A percentile compares a stretch with the other conserved stretches of the same genome.
These are phyloP conservation scores for Oceanodroma tethys DNA, from an alignment of 2,113 vertebrate genomes.

Conservation along the genomic window DNA sequence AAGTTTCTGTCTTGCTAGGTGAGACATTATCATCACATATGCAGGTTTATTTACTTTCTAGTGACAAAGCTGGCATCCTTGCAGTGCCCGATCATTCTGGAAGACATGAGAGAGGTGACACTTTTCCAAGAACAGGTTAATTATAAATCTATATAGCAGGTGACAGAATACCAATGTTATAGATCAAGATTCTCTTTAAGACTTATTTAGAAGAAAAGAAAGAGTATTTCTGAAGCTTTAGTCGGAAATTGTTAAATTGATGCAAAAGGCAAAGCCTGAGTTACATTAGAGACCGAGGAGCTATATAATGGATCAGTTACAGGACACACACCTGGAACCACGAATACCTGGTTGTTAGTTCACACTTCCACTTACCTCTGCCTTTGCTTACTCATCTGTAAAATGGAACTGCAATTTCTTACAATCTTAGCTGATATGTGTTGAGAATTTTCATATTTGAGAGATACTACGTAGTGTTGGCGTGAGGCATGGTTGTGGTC, in stretches of 20 bases:
- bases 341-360: rapidly evolving
- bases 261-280: neutral
- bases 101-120: neutral
- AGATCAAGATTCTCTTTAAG: neutral
- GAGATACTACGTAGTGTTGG: rapidly evolving
- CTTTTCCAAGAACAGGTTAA: neutral
- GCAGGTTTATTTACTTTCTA: neutral
- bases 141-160: neutral
- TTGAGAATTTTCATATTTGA: neutral
- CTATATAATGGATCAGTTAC: neutral
- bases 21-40: neutral
- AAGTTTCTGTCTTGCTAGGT: neutral
- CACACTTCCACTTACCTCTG: neutral
- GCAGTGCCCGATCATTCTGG: neutral
- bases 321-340: neutral
- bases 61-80: neutral
- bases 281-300: neutral
- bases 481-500: neutral
- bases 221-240: neutral
- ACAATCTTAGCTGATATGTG: neutral
- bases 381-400: neutral
- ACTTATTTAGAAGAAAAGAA: neutral
- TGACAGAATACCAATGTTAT: neutral
- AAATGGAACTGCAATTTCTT: neutral
- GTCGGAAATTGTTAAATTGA: neutral